Base-by-base conservation (phyloP, 2,888 invertebrate species). In the Cerceris rybyensis region DNA sequence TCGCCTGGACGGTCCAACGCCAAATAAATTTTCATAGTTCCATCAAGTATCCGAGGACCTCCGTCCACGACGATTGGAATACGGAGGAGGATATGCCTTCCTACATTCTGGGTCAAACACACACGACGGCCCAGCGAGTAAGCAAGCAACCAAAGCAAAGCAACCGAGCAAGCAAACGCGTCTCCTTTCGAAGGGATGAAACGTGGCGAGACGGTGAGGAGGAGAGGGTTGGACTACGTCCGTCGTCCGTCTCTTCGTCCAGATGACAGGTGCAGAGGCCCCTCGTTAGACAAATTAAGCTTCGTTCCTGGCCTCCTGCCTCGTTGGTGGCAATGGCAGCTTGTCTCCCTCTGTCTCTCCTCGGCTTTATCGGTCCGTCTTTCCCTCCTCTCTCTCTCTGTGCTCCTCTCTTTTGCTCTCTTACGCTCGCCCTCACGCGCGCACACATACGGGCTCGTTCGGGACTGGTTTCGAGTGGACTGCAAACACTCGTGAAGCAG, bases 391-490 rank as follows among this genome's bases (percentile, higher is more conserved):
- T 60, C 52, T 49, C 52, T 58, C 67, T 66, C 41, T 28, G 50
- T 58, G 42, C n/a, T n/a, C n/a, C 66, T 55, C 54, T 57, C 57
- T 49, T 52, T 64, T 72, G 61, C 75, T 59, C 57, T 66, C 58
- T 60, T 17, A 16, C 65, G 52, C 50, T 68, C 84, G 85, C 42
- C 52, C 41, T 28, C 60, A 46, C 49, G 49, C 46, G 60, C 54
- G 42, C 76, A 63, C 70, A 64, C 83, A 82, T 65, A 77, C 73
- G 78, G 82, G 87, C 89, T 90, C 90, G 90, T 88, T 90, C 90
- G 88, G 89, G 89, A 89, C 91, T 90, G 88, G 88, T 91, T 90
- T 92, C 88, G 89, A 92, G 92, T 92, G 92, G 90, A 91, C 91
- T 91, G 92, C 91, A 92, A 92, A 92, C 92, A 92, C 92, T 92